Evolutionary conservation across 2,113 vertebrate genomes (phyloP).

Genomic region (Neolamprologus hecqui): DNA sequence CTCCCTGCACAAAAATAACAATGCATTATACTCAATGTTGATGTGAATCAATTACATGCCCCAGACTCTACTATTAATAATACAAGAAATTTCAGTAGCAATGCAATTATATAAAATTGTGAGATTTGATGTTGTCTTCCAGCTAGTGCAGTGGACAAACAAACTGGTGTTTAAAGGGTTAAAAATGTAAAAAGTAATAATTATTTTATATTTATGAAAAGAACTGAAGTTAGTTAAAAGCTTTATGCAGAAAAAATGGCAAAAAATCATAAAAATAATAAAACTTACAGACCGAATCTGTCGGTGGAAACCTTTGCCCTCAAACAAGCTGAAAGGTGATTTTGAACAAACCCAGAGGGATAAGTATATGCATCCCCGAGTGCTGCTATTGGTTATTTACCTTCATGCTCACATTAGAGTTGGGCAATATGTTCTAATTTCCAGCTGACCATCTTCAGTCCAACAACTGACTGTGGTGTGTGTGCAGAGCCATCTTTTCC

Average conservation of each 20-base stretch:
- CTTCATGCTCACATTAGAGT: neutral
- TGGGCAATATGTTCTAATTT: neutral
- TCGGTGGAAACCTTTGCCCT: accelerated
- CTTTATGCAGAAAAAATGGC: neutral
- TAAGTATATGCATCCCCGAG: neutral
- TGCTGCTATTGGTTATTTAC: neutral
- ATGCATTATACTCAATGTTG: no score
- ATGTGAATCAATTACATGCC: no score
- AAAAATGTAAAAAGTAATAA: neutral
- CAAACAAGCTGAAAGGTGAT: neutral
- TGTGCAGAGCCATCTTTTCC: neutral
- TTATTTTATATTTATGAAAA: neutral
- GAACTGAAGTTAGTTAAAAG: neutral
- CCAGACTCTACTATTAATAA: no score
- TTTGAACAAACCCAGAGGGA: neutral
- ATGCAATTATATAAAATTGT: accelerated
- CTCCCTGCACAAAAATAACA: no score
- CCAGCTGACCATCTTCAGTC: neutral
- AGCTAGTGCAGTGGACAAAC: neutral
- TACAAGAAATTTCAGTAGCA: neutral
- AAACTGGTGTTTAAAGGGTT: neutral
- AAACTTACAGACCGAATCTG: neutral
- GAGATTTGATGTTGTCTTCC: accelerated
- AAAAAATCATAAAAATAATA: neutral
- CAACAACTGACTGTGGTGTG: neutral